Evolutionary conservation across 2,797 vertebrate genomes (phyloP).

Genomic region (Anableps anableps): DNA sequence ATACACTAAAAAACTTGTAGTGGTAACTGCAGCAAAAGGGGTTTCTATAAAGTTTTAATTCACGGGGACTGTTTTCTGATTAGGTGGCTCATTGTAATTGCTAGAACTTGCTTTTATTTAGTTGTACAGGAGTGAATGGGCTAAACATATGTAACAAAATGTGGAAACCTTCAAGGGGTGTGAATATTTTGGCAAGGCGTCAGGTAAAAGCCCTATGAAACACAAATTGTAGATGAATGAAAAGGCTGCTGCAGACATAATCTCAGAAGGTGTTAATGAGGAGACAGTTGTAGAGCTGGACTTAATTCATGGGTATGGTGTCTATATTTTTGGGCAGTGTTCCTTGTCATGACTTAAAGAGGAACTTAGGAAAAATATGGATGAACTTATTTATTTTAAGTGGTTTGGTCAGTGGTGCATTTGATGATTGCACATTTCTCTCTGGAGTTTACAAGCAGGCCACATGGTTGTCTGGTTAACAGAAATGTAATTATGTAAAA

Average conservation of each 20-base stretch:
- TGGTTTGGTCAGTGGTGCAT: background rate
- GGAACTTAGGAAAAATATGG: conserved; percentile 23
- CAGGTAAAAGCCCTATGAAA: background rate
- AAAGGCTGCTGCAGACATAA: background rate
- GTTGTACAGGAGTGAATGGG: background rate
- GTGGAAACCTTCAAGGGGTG: background rate
- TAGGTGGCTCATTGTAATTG: background rate
- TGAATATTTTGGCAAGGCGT: background rate
- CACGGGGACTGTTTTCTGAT: background rate
- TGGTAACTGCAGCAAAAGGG: background rate
- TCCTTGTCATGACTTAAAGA: conserved; percentile 20
- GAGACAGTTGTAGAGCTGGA: background rate
- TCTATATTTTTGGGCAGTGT: background rate
- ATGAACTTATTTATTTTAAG: conserved; percentile 13
- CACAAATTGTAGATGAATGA: background rate
- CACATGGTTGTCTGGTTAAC: conserved; percentile 1
- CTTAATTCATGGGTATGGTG: background rate
- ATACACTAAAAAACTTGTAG: background rate
- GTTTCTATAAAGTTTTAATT: background rate
- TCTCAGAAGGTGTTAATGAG: background rate
- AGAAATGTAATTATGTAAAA: background rate
- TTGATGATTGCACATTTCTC: conserved; percentile 14
- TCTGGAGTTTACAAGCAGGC: background rate
- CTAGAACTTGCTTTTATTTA: background rate
- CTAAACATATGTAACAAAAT: background rate